Base-by-base conservation (phyloP, 2,888 invertebrate species). In the Eupithecia centaureata region DNA sequence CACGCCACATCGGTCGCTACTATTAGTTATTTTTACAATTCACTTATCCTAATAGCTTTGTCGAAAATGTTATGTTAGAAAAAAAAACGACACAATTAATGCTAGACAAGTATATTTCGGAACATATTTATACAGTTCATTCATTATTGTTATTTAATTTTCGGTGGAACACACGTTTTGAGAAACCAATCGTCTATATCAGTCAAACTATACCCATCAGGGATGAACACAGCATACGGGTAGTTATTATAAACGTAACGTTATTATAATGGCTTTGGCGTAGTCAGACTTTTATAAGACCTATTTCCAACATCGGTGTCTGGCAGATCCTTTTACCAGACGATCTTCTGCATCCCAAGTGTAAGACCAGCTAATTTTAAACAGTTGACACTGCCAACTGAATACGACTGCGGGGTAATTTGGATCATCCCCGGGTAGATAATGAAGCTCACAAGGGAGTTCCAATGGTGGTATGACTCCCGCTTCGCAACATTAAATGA, bases 131-230 rank as follows among this genome's bases (percentile, higher is more conserved):
- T 15, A n/a, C 15, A n/a, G 1, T 38, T 18, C 8, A 42, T 18
- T 7, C 1, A 42, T 38, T n/a, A 38, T 1, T 2, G 18, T 42
- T 42, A 42, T 42, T 42, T 42, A 42, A 42, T 1, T 42, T 42
- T 42, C 42, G 42, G 42, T 18, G 42, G 42, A 18, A 42, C 42
- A 42, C 42, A 18, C 42, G 42, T 42, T 42, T 42, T 42, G 18
- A 42, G 42, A 42, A 42, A 42, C 42, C 42, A 42, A 8, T 42
- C 42, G 18, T 1, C 5, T 42, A 42, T 42, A 18, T 42, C 42
- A 42, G 0, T 8, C n/a, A 0, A 42, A 42, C 42, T 42, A 18
- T 42, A 42, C 42, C 2, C 42, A 18, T 42, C 42, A 2, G 42
- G 18, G 2, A 42, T 42, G 42, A 42, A 42, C 0, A 42, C 2